Evolutionary conservation across 1,140 invertebrate species (phyloP), one percentile per base, ranked within the genome.

Genomic region (Triops cancriformis): DNA sequence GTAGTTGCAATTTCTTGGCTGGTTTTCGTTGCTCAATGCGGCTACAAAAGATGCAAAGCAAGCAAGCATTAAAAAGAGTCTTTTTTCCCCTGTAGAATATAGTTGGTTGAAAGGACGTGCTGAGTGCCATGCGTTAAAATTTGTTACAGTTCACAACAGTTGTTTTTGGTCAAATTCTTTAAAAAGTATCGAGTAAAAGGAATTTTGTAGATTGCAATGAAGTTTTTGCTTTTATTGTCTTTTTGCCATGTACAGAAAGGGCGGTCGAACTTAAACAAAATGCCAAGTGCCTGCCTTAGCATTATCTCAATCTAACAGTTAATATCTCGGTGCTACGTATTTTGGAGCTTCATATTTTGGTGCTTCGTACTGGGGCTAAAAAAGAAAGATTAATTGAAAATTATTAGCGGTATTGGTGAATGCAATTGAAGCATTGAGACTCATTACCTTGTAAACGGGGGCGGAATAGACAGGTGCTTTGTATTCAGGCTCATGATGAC

Each of bases 401-500:
- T 10, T 4, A 18, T 4, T 64, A 64, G 23, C 6, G 14, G 6
- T 64, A 1, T 64, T 64, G 6, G 18, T 18, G 14, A 64, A n/a
- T 10, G 0, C 6, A 18, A 6, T 64, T 64, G 18, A 64, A 11
- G 23, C 18, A 6, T n/a, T n/a, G n/a, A n/a, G n/a, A n/a, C n/a
- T n/a, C n/a, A n/a, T 64, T 64, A 64, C 51, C 51, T 64, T 64
- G 51, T 64, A 64, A 64, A 64, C 51, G 51, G 51, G 51, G 10
- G 51, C 51, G 23, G 51, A 18, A 23, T 64, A 64, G 51, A 23
- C 14, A 18, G 51, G 51, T 6, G 51, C 10, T 64, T 78, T 45
- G 41, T 78, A 78, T 18, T 74, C 73, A 14, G 74, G 74, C 27
- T 79, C 45, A 18, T 77, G 72, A 26, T 77, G 23, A 28, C 76